Base-by-base conservation (phyloP, 2,797 vertebrate species). In the Diplodus sargus region DNA sequence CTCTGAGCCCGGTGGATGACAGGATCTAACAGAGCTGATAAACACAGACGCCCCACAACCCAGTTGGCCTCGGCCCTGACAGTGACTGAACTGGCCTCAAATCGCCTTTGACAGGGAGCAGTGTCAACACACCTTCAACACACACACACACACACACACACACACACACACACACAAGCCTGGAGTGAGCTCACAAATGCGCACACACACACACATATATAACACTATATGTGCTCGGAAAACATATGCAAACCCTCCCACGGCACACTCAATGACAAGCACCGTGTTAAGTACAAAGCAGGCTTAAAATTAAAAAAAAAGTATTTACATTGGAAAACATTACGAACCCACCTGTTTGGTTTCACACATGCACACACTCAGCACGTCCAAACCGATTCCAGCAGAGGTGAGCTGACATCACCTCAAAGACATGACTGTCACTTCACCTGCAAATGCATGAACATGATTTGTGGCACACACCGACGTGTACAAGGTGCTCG, bases 31-130 rank as follows among this genome's bases (percentile, higher is more conserved):
- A 84, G 91, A 91, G 89, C 93, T 90, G 91, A 93, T 94, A 94
- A 94, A 94, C 94, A 92, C 87, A 87, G 91, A 90, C 83, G 70
- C 87, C 90, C 79, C 81, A 65, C 90, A 89, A 91, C 88, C 90
- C 84, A 75, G 80, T 79, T 86, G 88, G 91, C 92, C 91, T 90
- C 82, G 67, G 89, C 85, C 79, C 78, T 94, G 95, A 95, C 94
- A 95, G 91, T 95, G 94, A 95, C 92, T 94, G 94, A 96, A 94
- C 91, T 91, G 92, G 90, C 91, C 92, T 91, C 92, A 93, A 94
- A 96, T 94, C 91, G 84, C 91, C 92, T 93, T 66, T 95, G 94
- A 96, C 95, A 95, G 91, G 82, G 57, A 90, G 77, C 86, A 70
- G 87, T 88, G 88, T 89, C 90, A 91, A 93, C 83, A 89, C 81